These are phyloP conservation scores for Orchestes rusci DNA, from an alignment of 2,888 invertebrate species.

Conservation along the genomic window DNA sequence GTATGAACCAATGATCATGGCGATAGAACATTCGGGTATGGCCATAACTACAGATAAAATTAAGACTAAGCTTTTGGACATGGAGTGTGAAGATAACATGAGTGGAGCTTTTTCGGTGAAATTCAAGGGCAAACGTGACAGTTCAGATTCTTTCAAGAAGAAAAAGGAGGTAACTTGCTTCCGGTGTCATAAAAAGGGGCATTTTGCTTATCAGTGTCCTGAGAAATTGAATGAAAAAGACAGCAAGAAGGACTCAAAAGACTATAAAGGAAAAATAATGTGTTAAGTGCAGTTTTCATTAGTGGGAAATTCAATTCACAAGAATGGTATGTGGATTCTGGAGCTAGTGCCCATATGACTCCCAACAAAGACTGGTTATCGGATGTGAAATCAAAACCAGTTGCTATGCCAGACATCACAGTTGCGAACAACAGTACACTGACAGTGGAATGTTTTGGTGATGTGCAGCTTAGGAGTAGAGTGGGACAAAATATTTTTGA, in stretches of 20 bases:
- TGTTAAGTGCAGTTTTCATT: conserved; percentile 7
- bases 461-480: conserved; percentile 1
- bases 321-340: conserved; percentile 12
- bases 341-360: conserved; percentile 9
- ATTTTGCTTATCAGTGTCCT: conserved; percentile 10
- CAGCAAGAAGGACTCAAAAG: background rate
- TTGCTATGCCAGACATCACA: conserved; percentile 6
- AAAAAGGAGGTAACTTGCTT: conserved; percentile 5
- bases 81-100: conserved; percentile 1
- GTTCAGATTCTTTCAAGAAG: background rate
- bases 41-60: conserved; percentile 31
- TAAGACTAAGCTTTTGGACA: conserved; percentile 29
- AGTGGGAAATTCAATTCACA: conserved; percentile 6
- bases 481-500: conserved; percentile 3
- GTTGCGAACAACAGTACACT: conserved; percentile 6
- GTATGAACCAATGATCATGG: no score
- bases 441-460: conserved; percentile 5
- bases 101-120: conserved; percentile 1
- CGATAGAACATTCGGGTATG: no score
- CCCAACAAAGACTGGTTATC: background rate
- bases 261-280: no score
- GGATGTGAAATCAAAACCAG: conserved; percentile 11
- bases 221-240: background rate
- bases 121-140: no score
- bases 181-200: conserved; percentile 1